Percentiles rank a stretch among this genome's conserved stretches.
These are phyloP conservation scores for Echiichthys vipera DNA, from an alignment of 2,797 vertebrate genomes.

Conservation along the genomic window DNA sequence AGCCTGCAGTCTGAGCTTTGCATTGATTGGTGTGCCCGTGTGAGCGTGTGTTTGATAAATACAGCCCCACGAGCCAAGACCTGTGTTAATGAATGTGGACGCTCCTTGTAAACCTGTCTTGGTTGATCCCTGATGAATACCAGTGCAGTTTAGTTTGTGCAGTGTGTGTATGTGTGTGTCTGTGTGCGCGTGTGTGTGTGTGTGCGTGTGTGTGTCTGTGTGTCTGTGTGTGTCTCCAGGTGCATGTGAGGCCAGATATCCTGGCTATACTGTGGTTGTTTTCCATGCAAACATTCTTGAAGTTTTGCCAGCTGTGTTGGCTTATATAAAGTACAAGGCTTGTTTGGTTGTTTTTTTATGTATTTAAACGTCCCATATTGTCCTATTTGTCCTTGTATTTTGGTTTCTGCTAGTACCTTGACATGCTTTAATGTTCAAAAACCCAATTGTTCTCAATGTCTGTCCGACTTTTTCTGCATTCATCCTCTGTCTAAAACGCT, in stretches of 20 bases:
- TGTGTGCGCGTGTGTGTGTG: not conserved
- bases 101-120: constrained; percentile 56
- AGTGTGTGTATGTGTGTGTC: not conserved
- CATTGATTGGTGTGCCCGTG: constrained; percentile 62
- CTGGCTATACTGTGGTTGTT: constrained; percentile 12
- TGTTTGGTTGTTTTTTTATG: constrained; percentile 21
- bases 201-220: not conserved
- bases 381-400: no score
- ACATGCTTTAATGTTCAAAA: no score
- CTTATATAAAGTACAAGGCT: constrained; percentile 11
- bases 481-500: no score
- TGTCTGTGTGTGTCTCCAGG: constrained; percentile 30
- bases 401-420: no score
- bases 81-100: constrained; percentile 53
- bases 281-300: constrained; percentile 44
- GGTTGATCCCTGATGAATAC: constrained; percentile 61
- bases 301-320: constrained; percentile 26
- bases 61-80: constrained; percentile 50
- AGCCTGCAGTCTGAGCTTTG: constrained; percentile 50
- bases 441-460: no score
- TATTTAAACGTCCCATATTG: no score
- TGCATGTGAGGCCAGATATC: constrained; percentile 38
- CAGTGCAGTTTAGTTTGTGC: constrained; percentile 5
- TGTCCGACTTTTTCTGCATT: no score
- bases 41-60: constrained; percentile 55